Percentiles rank a stretch among this genome's conserved stretches.
Conservation (phyloP, 2,797 vertebrate species). For the Rhynchonycteris naso region DNA sequence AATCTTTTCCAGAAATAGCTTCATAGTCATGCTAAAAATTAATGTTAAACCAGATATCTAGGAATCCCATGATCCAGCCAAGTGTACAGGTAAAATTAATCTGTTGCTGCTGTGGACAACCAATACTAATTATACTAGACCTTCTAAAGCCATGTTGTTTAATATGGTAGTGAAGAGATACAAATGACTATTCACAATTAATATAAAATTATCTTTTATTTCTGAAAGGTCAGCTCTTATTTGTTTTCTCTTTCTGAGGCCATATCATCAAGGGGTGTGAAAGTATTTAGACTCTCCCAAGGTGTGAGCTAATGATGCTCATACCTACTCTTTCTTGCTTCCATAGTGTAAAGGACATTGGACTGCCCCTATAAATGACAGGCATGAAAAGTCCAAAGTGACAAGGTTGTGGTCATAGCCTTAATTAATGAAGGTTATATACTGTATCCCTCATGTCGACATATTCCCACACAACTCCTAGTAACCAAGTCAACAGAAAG, state of each 20-base stretch:
- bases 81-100: neutral
- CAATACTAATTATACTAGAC: neutral
- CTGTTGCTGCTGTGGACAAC: neutral
- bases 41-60: neutral
- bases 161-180: neutral
- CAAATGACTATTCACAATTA: neutral
- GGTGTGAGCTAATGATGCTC: neutral
- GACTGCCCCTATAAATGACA: neutral
- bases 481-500: neutral
- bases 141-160: neutral
- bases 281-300: neutral
- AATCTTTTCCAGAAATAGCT: neutral
- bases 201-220: neutral
- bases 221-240: neutral
- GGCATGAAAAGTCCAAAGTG: neutral
- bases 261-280: neutral
- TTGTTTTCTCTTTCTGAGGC: neutral
- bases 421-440: neutral
- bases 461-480: neutral
- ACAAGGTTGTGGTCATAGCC: neutral
- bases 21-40: neutral
- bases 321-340: neutral
- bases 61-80: neutral
- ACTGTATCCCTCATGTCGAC: fast-evolving
- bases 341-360: neutral